These are phyloP conservation scores for Drosophila diplacantha DNA, from an alignment of 2,888 invertebrate species.

Conservation along the genomic window DNA sequence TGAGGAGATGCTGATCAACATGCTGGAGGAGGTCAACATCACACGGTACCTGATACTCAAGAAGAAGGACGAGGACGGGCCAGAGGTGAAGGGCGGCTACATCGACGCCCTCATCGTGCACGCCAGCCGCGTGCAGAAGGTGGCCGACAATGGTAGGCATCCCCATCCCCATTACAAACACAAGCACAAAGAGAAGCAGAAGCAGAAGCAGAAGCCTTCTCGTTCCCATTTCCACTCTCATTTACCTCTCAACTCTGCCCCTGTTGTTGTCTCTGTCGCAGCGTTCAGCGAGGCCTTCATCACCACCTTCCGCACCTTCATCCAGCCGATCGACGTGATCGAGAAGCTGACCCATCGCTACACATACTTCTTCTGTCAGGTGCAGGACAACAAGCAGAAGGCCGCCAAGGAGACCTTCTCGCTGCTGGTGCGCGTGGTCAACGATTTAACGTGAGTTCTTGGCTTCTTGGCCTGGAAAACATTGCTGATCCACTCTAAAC, in stretches of 20 bases:
- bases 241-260: slow-evolving; percentile 29
- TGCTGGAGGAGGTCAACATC: slow-evolving; percentile 89
- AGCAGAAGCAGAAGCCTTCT: slow-evolving; percentile 11
- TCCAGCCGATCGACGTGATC: slow-evolving; percentile 90
- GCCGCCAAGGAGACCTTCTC: slow-evolving; percentile 93
- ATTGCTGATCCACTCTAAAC: too few species aligned
- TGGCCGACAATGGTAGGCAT: slow-evolving; percentile 75
- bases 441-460: slow-evolving; percentile 96
- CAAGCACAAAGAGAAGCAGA: slow-evolving; percentile 11
- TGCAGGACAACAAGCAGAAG: slow-evolving; percentile 84
- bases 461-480: too few species aligned
- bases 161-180: slow-evolving; percentile 1
- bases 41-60: slow-evolving; percentile 88
- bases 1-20: slow-evolving; percentile 76
- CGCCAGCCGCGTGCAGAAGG: slow-evolving; percentile 95
- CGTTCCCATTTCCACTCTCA: slow-evolving; percentile 26
- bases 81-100: slow-evolving; percentile 94
- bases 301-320: slow-evolving; percentile 97
- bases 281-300: slow-evolving; percentile 92
- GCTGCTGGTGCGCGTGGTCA: slow-evolving; percentile 94
- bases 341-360: slow-evolving; percentile 87
- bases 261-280: slow-evolving; percentile 52
- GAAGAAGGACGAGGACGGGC: slow-evolving; percentile 89
- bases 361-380: slow-evolving; percentile 83
- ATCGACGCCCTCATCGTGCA: slow-evolving; percentile 96